Percentiles rank a stretch among this genome's conserved stretches.
These are phyloP conservation scores for Drosophila eohydei DNA, from an alignment of 2,888 invertebrate genomes.

Conservation along the genomic window DNA sequence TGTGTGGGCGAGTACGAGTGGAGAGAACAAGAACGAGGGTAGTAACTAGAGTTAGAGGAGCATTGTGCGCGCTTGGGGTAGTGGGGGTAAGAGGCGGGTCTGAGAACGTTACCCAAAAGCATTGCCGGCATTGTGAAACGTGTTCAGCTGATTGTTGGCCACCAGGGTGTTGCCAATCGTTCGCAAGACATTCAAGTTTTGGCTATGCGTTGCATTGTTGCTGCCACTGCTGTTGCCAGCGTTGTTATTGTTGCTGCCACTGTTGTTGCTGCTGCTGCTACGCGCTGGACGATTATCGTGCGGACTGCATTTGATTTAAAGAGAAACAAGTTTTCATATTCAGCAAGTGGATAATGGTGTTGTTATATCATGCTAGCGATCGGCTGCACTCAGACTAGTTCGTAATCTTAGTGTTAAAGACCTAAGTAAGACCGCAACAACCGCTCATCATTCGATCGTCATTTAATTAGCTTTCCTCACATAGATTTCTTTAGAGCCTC, in stretches of 20 bases:
- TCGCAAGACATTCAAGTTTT: slow-evolving; percentile 84
- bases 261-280: slow-evolving; percentile 74
- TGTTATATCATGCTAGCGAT: neutral
- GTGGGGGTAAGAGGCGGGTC: slow-evolving; percentile 60
- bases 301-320: slow-evolving; percentile 73
- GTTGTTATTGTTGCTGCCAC: slow-evolving; percentile 50
- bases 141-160: slow-evolving; percentile 85
- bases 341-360: slow-evolving; percentile 9
- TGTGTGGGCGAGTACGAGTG: slow-evolving; percentile 46
- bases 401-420: too few relatives aligned
- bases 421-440: too few relatives aligned
- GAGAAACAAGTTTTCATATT: slow-evolving; percentile 34
- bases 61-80: slow-evolving; percentile 40
- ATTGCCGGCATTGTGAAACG: slow-evolving; percentile 84
- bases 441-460: too few relatives aligned
- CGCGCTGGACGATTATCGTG: slow-evolving; percentile 83
- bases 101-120: slow-evolving; percentile 85
- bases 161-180: slow-evolving; percentile 85
- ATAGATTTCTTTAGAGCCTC: too few relatives aligned
- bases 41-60: slow-evolving; percentile 67
- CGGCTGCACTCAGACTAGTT: neutral
- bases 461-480: too few relatives aligned
- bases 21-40: slow-evolving; percentile 73
- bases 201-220: slow-evolving; percentile 75
- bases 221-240: slow-evolving; percentile 65